Conservation (phyloP, 2,113 vertebrate species). For the Felis catus region DNA sequence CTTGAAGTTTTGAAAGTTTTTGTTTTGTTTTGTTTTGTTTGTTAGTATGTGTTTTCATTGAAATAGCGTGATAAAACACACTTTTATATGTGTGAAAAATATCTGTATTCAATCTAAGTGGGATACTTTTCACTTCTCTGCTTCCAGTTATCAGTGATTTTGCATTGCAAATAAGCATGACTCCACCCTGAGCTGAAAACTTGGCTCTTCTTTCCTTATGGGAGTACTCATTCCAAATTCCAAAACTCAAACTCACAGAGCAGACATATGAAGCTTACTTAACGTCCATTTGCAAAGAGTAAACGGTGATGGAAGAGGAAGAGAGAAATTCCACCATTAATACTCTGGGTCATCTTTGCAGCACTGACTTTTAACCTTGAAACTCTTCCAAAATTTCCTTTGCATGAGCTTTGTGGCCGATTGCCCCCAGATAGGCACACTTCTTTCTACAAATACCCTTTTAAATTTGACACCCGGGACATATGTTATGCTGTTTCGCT, state of each 20-base stretch:
- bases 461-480: slow-evolving; percentile 26
- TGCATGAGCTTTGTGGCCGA: slow-evolving; percentile 30
- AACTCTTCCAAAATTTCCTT: slow-evolving; percentile 21
- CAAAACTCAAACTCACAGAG: not conserved
- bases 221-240: not conserved
- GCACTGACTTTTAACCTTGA: slow-evolving; percentile 41
- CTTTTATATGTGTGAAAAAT: not conserved
- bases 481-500: slow-evolving; percentile 46
- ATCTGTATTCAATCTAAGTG: not conserved
- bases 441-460: slow-evolving; percentile 51
- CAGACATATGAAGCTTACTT: not conserved
- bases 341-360: not conserved
- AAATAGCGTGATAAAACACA: not conserved
- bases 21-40: not conserved
- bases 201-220: not conserved
- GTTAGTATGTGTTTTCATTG: not conserved
- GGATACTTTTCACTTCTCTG: not conserved
- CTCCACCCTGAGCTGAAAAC: not conserved
- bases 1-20: not conserved
- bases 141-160: slow-evolving; percentile 31
- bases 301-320: not conserved
- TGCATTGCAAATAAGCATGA: slow-evolving; percentile 11
- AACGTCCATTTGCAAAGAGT: not conserved
- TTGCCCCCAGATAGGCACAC: slow-evolving; percentile 34
- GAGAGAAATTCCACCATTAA: not conserved